Conservation (phyloP, 1,140 invertebrate genomes). For the Helicoverpa zea region DNA sequence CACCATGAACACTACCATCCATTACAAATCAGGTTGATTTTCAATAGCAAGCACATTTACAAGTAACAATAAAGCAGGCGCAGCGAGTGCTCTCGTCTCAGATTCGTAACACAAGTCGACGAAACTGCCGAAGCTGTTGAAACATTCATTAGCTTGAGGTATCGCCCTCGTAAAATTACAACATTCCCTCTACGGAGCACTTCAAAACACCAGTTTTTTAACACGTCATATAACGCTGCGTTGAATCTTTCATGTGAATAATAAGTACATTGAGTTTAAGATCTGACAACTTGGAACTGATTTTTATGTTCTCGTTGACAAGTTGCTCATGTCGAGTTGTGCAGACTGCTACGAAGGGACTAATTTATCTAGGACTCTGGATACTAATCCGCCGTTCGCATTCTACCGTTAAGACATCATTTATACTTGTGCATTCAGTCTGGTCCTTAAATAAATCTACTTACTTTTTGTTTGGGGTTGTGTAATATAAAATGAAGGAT, state of each 20-base stretch:
- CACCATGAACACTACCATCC: background rate
- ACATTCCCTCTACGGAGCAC: conserved; percentile 10
- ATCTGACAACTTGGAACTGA: background rate
- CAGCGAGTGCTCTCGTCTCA: background rate
- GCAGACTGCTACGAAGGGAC: background rate
- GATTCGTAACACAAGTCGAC: conserved; percentile 13
- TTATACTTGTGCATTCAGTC: too few species aligned
- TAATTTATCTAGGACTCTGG: background rate
- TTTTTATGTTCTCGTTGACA: background rate
- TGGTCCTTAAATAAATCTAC: too few species aligned
- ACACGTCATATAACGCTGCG: conserved; percentile 62
- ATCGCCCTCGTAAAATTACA: conserved; percentile 58
- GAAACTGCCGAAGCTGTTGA: conserved; percentile 54
- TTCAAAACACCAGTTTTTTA: conserved; percentile 53
- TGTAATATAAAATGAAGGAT: background rate
- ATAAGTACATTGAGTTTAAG: conserved; percentile 37
- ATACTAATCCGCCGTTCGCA: background rate
- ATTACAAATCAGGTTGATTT: conserved; percentile 12
- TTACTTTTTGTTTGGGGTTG: background rate
- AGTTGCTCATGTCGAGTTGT: background rate
- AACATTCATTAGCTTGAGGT: conserved; percentile 62
- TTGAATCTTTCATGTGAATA: conserved; percentile 76
- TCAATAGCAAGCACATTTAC: conserved; percentile 32
- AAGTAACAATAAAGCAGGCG: conserved; percentile 31
- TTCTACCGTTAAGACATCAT: too few species aligned